These are phyloP conservation scores for Chaetophractus vellerosus DNA, from an alignment of 2,797 vertebrate species.

Conservation along the genomic window DNA sequence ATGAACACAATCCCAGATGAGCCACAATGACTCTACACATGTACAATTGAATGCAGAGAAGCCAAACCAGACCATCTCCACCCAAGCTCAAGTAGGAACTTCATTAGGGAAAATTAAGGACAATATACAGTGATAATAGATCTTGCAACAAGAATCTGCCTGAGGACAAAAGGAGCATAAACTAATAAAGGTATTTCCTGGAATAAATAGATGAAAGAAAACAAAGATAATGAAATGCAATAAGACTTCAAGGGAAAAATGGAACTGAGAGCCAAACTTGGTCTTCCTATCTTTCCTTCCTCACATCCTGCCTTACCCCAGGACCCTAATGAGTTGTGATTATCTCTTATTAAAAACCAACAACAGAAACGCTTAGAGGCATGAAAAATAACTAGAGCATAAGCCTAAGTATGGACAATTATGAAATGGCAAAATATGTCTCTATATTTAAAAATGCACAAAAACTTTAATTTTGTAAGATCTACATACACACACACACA, in stretches of 20 bases:
- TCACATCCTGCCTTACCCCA: constrained; percentile 18
- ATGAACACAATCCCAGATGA: background rate
- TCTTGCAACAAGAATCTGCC: constrained; percentile 31
- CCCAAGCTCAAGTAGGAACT: background rate
- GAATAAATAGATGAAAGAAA: constrained; percentile 33
- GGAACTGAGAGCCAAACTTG: constrained; percentile 36
- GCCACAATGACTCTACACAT: background rate
- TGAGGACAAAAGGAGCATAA: constrained; percentile 41
- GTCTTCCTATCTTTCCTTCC: background rate
- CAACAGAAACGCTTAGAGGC: constrained; percentile 82
- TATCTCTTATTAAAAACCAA: constrained; percentile 83
- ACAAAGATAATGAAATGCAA: background rate
- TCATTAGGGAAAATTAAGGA: constrained; percentile 69
- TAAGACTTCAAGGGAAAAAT: constrained; percentile 45
- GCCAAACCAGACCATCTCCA: background rate
- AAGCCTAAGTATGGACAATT: constrained; percentile 83
- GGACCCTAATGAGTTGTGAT: constrained; percentile 86
- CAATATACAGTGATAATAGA: constrained; percentile 27
- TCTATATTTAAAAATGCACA: constrained; percentile 70
- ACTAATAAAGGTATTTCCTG: constrained; percentile 40
- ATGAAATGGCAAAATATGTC: constrained; percentile 79
- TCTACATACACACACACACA: background rate
- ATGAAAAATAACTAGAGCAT: constrained; percentile 86
- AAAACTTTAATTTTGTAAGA: background rate
- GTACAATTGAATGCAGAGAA: background rate